A percentile compares a stretch with the other conserved stretches of the same genome.
phyloP scores from a whole-genome alignment of 2,797 vertebrate species.

The Tympanoctomys barrerae region DNA sequence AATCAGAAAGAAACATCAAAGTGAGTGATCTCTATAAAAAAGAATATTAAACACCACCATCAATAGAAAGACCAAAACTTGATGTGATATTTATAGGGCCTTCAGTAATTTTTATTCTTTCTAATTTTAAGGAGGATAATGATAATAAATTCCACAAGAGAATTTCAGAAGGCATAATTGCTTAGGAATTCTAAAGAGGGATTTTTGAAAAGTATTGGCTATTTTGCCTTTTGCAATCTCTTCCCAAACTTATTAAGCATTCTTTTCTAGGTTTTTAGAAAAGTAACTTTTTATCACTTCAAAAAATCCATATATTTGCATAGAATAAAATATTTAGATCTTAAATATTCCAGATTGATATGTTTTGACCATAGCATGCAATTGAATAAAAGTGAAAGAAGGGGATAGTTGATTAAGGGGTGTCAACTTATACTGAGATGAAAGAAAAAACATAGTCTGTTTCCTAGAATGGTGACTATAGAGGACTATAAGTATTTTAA shows the following conservation, averaged over 20 bases:
- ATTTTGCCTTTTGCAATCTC: slow-evolving; percentile 23
- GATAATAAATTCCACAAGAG: slow-evolving; percentile 69
- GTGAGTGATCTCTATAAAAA: slow-evolving; percentile 67
- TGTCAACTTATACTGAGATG: background rate
- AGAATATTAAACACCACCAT: slow-evolving; percentile 68
- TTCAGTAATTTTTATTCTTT: slow-evolving; percentile 56
- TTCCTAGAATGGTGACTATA: background rate
- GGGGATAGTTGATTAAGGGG: no score
- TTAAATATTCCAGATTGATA: background rate
- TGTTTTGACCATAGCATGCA: background rate
- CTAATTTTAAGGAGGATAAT: slow-evolving; percentile 63
- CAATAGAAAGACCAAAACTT: slow-evolving; percentile 59
- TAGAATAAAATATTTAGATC: background rate
- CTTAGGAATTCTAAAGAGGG: slow-evolving; percentile 55
- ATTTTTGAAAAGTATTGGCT: background rate
- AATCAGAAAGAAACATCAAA: slow-evolving; percentile 70
- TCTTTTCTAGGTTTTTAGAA: slow-evolving; percentile 38
- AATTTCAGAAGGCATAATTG: slow-evolving; percentile 65
- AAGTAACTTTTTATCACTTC: slow-evolving; percentile 41
- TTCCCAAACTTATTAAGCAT: background rate
- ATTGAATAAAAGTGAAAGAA: background rate
- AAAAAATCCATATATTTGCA: slow-evolving; percentile 8
- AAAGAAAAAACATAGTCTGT: background rate
- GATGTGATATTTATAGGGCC: slow-evolving; percentile 68
- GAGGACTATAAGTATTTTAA: background rate